These are phyloP conservation scores for Drosophila tristis DNA, from an alignment of 1,140 invertebrate genomes.

Conservation along the genomic window DNA sequence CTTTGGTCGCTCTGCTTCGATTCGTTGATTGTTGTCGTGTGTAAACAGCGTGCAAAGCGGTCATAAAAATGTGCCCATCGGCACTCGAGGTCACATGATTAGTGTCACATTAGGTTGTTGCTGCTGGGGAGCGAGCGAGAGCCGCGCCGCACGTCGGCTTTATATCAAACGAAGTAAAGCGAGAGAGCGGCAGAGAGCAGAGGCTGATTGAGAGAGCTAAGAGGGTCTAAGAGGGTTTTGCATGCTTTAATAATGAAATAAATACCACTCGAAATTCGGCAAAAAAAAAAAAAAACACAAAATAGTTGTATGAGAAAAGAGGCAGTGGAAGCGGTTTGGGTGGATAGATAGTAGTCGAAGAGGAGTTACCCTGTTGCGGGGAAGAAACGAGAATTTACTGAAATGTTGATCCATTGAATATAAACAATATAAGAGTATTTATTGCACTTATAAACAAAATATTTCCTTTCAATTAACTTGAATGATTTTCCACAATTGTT, in stretches of 20 bases:
- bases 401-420: neutral
- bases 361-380: neutral
- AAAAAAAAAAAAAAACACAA: conserved; percentile 2
- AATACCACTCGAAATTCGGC: conserved; percentile 8
- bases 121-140: neutral
- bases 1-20: conserved; percentile 36
- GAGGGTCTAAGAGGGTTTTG: conserved; percentile 7
- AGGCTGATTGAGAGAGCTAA: neutral
- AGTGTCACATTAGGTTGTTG: conserved; percentile 69
- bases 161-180: conserved; percentile 42
- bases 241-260: conserved; percentile 10
- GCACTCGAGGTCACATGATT: conserved; percentile 77
- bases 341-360: neutral
- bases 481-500: neutral
- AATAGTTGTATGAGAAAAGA: too few relatives aligned
- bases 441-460: too few relatives aligned
- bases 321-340: too few relatives aligned
- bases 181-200: neutral
- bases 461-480: neutral
- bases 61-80: conserved; percentile 57
- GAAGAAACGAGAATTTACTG: neutral
- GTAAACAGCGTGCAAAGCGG: conserved; percentile 72
- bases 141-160: conserved; percentile 26
- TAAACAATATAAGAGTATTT: neutral
- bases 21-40: conserved; percentile 49